Conservation (phyloP, 2,113 vertebrate genomes). For the Lophura nycthemera region DNA sequence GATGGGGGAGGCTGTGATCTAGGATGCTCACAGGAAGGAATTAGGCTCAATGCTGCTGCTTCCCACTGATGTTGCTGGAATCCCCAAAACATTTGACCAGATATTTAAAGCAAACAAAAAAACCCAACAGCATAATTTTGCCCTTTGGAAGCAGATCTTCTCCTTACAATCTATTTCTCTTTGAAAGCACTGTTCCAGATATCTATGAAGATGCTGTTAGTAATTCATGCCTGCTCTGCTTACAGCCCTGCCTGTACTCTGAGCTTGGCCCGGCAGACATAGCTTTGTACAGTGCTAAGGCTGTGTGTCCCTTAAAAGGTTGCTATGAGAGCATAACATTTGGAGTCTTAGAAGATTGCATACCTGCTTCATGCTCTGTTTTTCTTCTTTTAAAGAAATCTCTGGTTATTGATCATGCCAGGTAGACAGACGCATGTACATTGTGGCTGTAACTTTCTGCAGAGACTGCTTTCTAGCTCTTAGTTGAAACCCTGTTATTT, state of each 20-base stretch:
- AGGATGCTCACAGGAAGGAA: not conserved
- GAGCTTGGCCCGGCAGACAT: not conserved
- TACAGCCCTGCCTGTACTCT: not conserved
- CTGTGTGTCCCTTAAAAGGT: not conserved
- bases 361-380: not conserved
- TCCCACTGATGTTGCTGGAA: not conserved
- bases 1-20: not conserved
- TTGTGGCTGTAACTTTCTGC: not conserved
- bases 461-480: slow-evolving; percentile 10
- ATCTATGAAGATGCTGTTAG: not conserved
- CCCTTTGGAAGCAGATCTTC: not conserved
- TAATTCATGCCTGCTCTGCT: not conserved
- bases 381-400: slow-evolving; percentile 16
- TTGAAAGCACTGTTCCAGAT: not conserved
- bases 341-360: not conserved
- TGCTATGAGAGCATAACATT: not conserved
- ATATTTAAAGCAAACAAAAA: not conserved
- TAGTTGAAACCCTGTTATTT: slow-evolving; percentile 38
- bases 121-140: not conserved
- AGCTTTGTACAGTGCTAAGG: not conserved
- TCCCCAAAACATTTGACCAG: not conserved
- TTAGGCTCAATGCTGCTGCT: not conserved
- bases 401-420: not conserved
- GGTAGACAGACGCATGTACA: not conserved
- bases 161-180: not conserved